phyloP scores from a whole-genome alignment of 2,888 invertebrate genomes.

The Caenorhabditis virilis region DNA sequence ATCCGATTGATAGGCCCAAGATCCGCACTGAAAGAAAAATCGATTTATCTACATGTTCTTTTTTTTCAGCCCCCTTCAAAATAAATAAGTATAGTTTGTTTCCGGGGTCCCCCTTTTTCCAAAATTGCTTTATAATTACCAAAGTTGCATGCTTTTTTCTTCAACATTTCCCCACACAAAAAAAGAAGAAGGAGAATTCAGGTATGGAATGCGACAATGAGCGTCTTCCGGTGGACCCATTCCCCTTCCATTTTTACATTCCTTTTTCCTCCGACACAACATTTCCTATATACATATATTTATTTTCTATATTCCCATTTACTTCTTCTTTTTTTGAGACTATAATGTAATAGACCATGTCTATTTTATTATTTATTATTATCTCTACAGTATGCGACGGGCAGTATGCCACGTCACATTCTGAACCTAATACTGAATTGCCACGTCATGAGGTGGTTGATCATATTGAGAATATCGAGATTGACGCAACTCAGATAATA shows the following conservation, averaged over 20 bases:
- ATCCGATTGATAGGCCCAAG: constrained; percentile 67
- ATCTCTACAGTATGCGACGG: neutral
- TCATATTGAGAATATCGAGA: constrained; percentile 58
- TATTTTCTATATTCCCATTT: neutral
- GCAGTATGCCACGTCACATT: neutral
- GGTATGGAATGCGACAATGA: constrained; percentile 40
- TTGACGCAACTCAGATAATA: constrained; percentile 60
- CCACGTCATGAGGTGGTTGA: constrained; percentile 36
- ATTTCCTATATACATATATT: neutral
- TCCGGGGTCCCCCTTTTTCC: neutral
- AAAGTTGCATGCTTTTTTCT: neutral
- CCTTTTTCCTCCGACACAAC: neutral
- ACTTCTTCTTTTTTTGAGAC: too few relatives aligned
- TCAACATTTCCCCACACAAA: neutral
- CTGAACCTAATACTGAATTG: too few relatives aligned
- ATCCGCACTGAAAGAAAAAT: constrained; percentile 60
- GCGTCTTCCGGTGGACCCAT: constrained; percentile 26
- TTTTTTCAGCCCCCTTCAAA: neutral
- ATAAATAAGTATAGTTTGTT: neutral
- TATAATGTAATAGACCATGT: constrained; percentile 3
- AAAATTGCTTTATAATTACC: neutral
- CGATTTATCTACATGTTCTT: neutral
- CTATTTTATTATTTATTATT: neutral
- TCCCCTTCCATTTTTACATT: too few relatives aligned
- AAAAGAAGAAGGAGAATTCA: constrained; percentile 3